Evolutionary conservation across 2,888 invertebrate genomes (phyloP).

Genomic region (Parnassius smintheus): DNA sequence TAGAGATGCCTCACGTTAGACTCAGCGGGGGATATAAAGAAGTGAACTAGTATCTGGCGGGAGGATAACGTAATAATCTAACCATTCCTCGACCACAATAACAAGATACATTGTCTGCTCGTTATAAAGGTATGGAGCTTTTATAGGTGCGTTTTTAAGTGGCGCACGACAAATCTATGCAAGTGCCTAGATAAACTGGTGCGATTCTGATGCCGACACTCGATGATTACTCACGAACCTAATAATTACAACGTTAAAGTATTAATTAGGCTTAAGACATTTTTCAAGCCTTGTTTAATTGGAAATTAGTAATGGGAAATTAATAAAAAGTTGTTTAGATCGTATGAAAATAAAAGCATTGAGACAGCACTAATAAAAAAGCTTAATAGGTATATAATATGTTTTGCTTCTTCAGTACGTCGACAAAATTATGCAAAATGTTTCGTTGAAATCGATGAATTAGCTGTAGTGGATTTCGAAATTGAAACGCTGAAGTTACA

Average conservation of each 20-base stretch:
- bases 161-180: conserved; percentile 30
- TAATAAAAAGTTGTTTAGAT: not conserved
- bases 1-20: conserved; percentile 72
- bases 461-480: conserved; percentile 23
- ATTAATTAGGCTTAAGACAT: conserved; percentile 72
- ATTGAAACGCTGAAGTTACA: conserved; percentile 33
- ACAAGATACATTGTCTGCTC: conserved; percentile 48
- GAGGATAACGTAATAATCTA: conserved; percentile 75
- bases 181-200: conserved; percentile 49
- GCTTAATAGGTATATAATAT: not conserved
- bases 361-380: not conserved
- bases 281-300: conserved; percentile 41
- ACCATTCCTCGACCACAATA: conserved; percentile 60
- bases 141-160: conserved; percentile 32
- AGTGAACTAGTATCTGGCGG: conserved; percentile 69
- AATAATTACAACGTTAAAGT: conserved; percentile 76
- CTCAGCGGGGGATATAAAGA: conserved; percentile 74
- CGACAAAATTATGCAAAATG: not conserved
- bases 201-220: conserved; percentile 55
- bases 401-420: not conserved
- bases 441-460: not conserved
- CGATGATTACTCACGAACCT: conserved; percentile 71
- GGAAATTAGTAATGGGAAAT: conserved; percentile 2
- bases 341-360: no score
- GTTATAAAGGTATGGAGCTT: conserved; percentile 35